Evolutionary conservation across 2,888 invertebrate genomes (phyloP), one percentile per base, ranked within the genome.

Genomic region (Podotricha telesiphe): DNA sequence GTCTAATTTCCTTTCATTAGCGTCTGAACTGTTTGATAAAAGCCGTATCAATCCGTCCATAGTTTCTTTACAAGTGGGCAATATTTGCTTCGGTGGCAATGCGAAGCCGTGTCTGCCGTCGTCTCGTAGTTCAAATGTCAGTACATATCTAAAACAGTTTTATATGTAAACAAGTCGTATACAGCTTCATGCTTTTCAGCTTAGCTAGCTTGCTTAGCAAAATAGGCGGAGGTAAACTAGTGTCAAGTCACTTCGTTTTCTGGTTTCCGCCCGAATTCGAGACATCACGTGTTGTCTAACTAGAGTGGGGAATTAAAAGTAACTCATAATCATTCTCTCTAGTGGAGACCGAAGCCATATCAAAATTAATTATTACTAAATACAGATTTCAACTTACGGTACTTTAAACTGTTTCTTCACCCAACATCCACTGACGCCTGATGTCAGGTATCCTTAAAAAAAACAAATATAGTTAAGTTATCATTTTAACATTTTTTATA

Each of bases 351-450:
- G 37, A 37, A 37, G 6, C 37, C 37, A 28, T 28, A 28, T 28
- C 28, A 28, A 28, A 2, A 28, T 28, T 28, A 28, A 28, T 28
- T 4, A 19, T 48, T 19, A 15, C 4, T 19, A 11, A 19, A 19
- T 20, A 20, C 6, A 20, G 34, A 15, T 15, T 40, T 0, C 4
- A 37, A 67, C 91, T 87, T 76, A 91, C 91, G 95, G 95, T 1
- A 95, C 93, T n/a, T 92, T 86, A 55, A 93, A 93, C 0, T 80
- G 85, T 0, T 94, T 95, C 78, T 96, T 96, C 0, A 95, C 96
- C 96, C 96, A 97, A 80, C 97, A 97, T 68, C 94, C 86, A 67
- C 95, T 96, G 6, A 94, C 93, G 1, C 96, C 96, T 10, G 94
- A 94, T 0, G 95, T 95, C 1, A 62, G 19, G 47, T 90, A 91